Base-by-base conservation (phyloP, 2,888 invertebrate genomes). In the Mylabris sibirica region DNA sequence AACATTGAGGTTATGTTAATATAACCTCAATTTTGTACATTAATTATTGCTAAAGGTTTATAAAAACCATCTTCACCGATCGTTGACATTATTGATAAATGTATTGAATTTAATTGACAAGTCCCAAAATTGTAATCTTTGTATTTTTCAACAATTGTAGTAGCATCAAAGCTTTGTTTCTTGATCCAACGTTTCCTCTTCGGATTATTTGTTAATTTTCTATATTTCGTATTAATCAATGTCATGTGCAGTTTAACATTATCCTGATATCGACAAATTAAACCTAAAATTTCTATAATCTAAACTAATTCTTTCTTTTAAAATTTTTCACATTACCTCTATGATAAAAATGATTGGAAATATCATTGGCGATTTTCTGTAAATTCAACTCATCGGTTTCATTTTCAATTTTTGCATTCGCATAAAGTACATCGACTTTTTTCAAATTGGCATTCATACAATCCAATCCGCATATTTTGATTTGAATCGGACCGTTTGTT, bases 391-490 rank as follows among this genome's bases (percentile, higher is more conserved):
- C 81, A 14, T 81, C 86, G 65, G 87, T 86, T 72, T 86, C 84
- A 70, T 84, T 79, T 17, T 79, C 74, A 64, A 85, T 76, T 65
- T 80, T 76, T 11, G 95, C 89, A 79, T 89, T 88, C 0, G 91
- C 95, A 84, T 94, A 98, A 3, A 98, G 83, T n/a, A 98, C 90
- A 80, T 92, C 86, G 0, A 93, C 92, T 68, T 91, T 89, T 64
- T 88, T 86, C 0, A 95, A 93, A 83, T 98, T 96, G 82, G 95
- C 94, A 81, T 96, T 95, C 95, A 97, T 96, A 78, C 93, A 94
- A 67, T 94, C 93, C 14, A 97, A 81, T 1, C 96, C 97, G 78
- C 88, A 86, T n/a, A 94, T 77, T 71, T 86, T 84, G n/a, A 94
- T 83, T 74, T 84, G 87, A 26, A 82, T 68, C n/a, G 78, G 77